Percentiles rank a stretch among this genome's conserved stretches.
Evolutionary conservation across 2,888 invertebrate species (phyloP).

Genomic region (Candidula unifasciata): DNA sequence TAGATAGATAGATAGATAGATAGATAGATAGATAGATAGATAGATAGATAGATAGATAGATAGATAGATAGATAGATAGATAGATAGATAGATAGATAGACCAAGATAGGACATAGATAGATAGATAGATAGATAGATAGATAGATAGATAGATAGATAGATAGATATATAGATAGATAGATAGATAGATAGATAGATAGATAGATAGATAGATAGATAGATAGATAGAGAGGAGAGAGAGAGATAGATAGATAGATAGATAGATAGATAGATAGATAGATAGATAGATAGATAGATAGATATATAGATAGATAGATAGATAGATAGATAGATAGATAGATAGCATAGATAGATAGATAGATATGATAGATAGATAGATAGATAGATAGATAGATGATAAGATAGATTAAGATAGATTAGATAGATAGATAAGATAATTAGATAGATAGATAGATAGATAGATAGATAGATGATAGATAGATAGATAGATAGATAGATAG

Average conservation of each 20-base stretch:
- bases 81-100: background rate
- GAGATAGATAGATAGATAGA: background rate
- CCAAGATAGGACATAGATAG: too few relatives aligned
- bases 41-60: background rate
- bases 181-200: too few relatives aligned
- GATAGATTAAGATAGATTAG: too few relatives aligned
- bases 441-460: too few relatives aligned
- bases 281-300: too few relatives aligned
- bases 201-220: too few relatives aligned
- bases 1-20: background rate
- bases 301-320: too few relatives aligned
- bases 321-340: slow-evolving; percentile 2
- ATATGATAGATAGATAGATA: too few relatives aligned
- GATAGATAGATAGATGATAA: too few relatives aligned
- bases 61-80: background rate
- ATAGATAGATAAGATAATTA: too few relatives aligned
- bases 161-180: background rate
- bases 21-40: background rate
- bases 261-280: background rate
- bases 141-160: background rate
- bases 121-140: background rate
- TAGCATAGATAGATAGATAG: background rate
- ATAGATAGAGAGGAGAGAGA: too few relatives aligned
- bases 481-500: slow-evolving; percentile 19
- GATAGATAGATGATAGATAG: too few relatives aligned